A percentile compares a stretch with the other conserved stretches of the same genome.
Conservation (phyloP, 1,140 invertebrate genomes). For the Mylabris phalerata region DNA sequence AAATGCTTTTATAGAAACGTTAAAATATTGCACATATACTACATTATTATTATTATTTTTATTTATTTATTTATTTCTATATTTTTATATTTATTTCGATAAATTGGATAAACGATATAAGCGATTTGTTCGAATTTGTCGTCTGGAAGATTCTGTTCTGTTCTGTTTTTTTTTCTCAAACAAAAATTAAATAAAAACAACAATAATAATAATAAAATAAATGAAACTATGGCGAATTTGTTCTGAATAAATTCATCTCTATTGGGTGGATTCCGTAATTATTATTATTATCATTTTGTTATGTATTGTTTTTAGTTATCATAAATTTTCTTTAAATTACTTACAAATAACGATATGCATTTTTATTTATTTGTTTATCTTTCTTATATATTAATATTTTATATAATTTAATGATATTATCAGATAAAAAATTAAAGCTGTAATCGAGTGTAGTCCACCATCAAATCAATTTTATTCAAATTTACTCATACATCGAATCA, state of each 20-base stretch:
- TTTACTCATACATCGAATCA: background rate
- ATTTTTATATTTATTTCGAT: too few relatives aligned
- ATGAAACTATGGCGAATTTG: background rate
- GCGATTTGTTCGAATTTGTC: too few relatives aligned
- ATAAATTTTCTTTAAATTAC: slow-evolving; percentile 1
- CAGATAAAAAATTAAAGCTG: slow-evolving; percentile 21
- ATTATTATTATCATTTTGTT: background rate
- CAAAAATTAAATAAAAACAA: too few relatives aligned
- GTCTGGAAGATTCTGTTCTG: too few relatives aligned
- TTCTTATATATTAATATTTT: slow-evolving; percentile 7
- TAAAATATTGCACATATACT: background rate
- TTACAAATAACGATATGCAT: slow-evolving; percentile 32
- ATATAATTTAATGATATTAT: slow-evolving; percentile 10
- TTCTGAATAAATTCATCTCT: slow-evolving; percentile 8
- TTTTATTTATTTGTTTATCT: slow-evolving; percentile 11
- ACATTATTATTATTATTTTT: slow-evolving; percentile 1
- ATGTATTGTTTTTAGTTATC: slow-evolving; percentile 1
- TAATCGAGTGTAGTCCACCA: background rate
- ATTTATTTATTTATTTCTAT: too few relatives aligned
- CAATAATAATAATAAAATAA: too few relatives aligned
- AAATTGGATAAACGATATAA: too few relatives aligned
- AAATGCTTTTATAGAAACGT: too few relatives aligned
- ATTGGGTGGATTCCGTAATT: slow-evolving; percentile 13
- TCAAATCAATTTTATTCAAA: background rate
- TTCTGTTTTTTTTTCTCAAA: too few relatives aligned